Conservation (phyloP, 2,113 vertebrate genomes). For the Heterocephalus glaber region DNA sequence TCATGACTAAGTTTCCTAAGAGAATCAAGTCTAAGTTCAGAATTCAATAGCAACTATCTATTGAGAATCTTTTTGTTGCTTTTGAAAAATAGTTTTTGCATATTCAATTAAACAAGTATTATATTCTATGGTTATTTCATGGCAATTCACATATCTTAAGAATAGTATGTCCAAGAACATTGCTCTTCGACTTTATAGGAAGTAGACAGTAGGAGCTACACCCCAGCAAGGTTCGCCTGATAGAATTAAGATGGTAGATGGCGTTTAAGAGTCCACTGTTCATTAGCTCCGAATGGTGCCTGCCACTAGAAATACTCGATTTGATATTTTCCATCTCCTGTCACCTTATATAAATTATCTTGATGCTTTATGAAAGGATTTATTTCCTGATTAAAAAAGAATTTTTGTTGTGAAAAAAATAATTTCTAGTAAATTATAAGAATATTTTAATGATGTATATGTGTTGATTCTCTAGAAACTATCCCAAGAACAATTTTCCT, state of each 20-base stretch:
- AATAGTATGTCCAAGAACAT: neutral
- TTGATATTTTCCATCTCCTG: neutral
- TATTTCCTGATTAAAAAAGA: neutral
- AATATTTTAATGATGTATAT: neutral
- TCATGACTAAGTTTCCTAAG: neutral
- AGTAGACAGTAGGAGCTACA: neutral
- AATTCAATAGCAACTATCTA: neutral
- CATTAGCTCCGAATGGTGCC: neutral
- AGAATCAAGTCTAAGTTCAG: neutral
- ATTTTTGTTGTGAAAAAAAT: neutral
- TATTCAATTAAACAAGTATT: neutral
- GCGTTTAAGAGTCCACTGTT: neutral
- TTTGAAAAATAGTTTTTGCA: neutral
- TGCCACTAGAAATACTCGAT: neutral
- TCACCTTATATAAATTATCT: neutral
- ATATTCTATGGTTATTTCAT: neutral
- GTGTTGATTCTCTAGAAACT: conserved; percentile 10
- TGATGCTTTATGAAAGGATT: neutral
- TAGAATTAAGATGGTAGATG: neutral
- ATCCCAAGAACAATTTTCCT: neutral
- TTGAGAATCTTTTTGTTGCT: neutral
- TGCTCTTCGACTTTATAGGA: neutral
- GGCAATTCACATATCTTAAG: neutral
- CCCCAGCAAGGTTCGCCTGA: neutral
- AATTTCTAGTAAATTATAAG: conserved; percentile 1